These are phyloP conservation scores for Cryptocheilus praepositus DNA, from an alignment of 2,888 invertebrate species.

Conservation along the genomic window DNA sequence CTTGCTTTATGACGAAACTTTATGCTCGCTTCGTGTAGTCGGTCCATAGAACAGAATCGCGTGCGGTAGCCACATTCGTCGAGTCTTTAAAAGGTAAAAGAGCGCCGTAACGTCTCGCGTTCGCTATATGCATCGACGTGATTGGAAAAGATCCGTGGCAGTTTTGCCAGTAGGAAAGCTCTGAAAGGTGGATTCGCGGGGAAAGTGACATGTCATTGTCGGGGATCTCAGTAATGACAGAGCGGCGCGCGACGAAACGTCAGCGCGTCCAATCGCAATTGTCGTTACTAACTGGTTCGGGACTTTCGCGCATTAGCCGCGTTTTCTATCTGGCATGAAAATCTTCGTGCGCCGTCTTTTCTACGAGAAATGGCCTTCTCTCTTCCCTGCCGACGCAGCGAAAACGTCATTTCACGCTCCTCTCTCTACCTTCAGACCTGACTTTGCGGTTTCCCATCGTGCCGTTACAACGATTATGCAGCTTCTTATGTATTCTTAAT, in stretches of 20 bases:
- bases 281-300: constrained; percentile 51
- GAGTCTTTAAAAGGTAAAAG: not conserved
- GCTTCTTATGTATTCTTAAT: no score
- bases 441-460: no score
- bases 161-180: not conserved
- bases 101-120: no score
- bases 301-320: constrained; percentile 59
- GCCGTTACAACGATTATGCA: no score
- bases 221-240: constrained; percentile 59
- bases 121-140: no score
- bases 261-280: constrained; percentile 59
- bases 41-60: constrained; percentile 15
- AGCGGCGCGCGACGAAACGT: constrained; percentile 52
- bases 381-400: not conserved
- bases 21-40: constrained; percentile 8
- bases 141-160: no score
- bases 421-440: no score
- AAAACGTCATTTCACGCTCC: no score
- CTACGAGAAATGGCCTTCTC: constrained; percentile 3
- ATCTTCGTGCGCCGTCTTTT: constrained; percentile 14
- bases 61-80: constrained; percentile 17
- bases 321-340: constrained; percentile 52
- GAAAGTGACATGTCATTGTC: constrained; percentile 55
- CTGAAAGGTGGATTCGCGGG: constrained; percentile 23
- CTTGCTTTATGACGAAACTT: constrained; percentile 2